These are phyloP conservation scores for Tipula helvola DNA, from an alignment of 2,888 invertebrate genomes.

Conservation along the genomic window DNA sequence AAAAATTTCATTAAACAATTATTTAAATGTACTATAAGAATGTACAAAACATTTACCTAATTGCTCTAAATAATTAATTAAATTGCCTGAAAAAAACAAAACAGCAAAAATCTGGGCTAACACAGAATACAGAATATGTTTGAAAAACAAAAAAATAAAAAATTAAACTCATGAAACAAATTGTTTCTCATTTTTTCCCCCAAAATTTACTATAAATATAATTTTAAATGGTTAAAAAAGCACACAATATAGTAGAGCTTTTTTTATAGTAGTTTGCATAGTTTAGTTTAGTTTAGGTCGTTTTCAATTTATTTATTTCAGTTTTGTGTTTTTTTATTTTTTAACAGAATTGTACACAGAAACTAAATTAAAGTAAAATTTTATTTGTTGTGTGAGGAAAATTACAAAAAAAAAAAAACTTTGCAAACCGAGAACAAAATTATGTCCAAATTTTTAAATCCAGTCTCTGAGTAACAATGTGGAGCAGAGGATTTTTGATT, in stretches of 20 bases:
- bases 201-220: neutral
- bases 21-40: neutral
- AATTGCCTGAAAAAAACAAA: neutral
- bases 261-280: neutral
- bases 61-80: neutral
- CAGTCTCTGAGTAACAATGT: neutral
- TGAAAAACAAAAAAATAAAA: neutral
- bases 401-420: neutral
- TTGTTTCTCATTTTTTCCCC: neutral
- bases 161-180: neutral
- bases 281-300: neutral
- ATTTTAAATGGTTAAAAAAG: neutral
- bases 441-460: neutral
- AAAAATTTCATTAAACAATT: neutral
- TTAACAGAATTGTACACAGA: neutral
- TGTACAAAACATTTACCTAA: neutral
- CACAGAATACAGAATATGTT: neutral
- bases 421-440: neutral
- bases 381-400: neutral
- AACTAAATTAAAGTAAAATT: neutral
- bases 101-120: neutral
- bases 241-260: neutral
- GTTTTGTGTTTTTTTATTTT: neutral
- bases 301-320: neutral
- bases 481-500: neutral